These are phyloP conservation scores for Diachasmimorpha longicaudata DNA, from an alignment of 1,140 invertebrate species.

Conservation along the genomic window DNA sequence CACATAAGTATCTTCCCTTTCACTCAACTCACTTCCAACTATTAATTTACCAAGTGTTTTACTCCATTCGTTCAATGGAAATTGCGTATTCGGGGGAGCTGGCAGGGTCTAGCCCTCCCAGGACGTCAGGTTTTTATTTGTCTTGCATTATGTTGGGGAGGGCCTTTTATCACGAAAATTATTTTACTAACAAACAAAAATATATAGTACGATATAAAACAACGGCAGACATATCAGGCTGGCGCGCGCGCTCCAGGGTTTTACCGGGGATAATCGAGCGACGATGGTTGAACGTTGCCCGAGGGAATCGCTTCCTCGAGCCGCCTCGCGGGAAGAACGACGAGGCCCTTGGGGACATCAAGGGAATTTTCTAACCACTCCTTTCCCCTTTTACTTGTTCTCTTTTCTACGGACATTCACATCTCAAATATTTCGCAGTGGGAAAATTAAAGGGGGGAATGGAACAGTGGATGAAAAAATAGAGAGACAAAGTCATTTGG, in stretches of 20 bases:
- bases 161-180: not conserved
- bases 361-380: conserved; percentile 1
- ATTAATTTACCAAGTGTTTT: not conserved
- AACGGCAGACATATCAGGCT: conserved; percentile 26
- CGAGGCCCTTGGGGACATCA: not conserved
- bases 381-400: not conserved
- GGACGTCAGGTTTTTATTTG: not conserved
- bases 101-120: not conserved
- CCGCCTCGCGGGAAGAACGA: not conserved
- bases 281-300: not conserved
- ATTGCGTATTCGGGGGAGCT: not conserved
- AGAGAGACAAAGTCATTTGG: too few relatives aligned
- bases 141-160: not conserved
- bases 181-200: not conserved
- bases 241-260: not conserved
- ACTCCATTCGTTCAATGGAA: not conserved
- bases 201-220: not conserved
- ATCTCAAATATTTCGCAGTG: not conserved
- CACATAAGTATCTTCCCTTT: conserved; percentile 4
- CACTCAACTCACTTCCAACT: not conserved
- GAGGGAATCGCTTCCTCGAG: not conserved
- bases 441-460: too few relatives aligned
- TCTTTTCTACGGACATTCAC: not conserved
- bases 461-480: too few relatives aligned
- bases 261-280: conserved; percentile 6